phyloP scores from a whole-genome alignment of 2,113 vertebrate genomes.

The Maccullochella peelii region DNA sequence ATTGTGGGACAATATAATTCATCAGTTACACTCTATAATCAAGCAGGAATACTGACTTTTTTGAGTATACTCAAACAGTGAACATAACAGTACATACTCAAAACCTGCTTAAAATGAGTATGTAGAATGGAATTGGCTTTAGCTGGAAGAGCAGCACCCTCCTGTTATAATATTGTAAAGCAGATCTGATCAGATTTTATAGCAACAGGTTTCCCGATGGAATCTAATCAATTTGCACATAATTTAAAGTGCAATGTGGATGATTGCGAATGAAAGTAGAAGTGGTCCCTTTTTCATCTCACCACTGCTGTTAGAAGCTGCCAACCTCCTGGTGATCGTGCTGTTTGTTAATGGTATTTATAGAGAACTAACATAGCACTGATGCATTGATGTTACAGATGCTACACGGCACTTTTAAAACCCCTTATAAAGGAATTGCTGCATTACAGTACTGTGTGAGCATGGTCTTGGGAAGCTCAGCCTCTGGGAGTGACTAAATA shows the following conservation, averaged over 20 bases:
- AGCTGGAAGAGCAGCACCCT: no score
- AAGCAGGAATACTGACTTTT: background rate
- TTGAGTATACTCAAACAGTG: background rate
- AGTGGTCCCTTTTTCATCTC: constrained; percentile 1
- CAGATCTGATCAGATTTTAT: background rate
- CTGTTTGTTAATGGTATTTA: constrained; percentile 13
- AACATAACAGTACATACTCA: background rate
- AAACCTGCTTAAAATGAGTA: background rate
- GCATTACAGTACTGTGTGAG: constrained; percentile 11
- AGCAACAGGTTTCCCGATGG: background rate
- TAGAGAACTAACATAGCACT: background rate
- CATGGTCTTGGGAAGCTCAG: constrained; percentile 67
- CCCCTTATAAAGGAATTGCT: background rate
- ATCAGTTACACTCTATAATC: background rate
- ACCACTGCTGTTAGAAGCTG: background rate
- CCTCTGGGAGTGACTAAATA: constrained; percentile 32
- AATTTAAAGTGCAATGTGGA: background rate
- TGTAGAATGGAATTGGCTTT: no score
- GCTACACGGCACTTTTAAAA: background rate
- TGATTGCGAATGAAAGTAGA: constrained; percentile 11
- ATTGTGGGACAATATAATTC: background rate
- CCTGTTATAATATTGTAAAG: background rate
- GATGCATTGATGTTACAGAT: background rate
- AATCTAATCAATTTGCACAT: background rate
- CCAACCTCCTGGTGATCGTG: constrained; percentile 14